Conservation (phyloP, 2,888 invertebrate genomes). For the Venusia cambrica region DNA sequence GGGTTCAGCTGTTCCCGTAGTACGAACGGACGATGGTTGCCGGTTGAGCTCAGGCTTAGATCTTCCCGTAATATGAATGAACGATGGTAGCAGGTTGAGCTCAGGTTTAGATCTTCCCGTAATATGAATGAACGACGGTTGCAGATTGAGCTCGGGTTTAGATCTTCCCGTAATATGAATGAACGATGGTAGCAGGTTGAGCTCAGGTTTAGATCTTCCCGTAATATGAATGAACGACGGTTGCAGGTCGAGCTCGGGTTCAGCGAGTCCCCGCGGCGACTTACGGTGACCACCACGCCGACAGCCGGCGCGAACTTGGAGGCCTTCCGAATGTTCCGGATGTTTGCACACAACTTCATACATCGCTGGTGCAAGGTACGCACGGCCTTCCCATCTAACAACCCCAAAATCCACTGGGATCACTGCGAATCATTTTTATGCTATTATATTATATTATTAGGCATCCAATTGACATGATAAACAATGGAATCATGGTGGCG, state of each 20-base stretch:
- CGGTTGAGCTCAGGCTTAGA: slow-evolving; percentile 16
- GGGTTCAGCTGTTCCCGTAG: slow-evolving; percentile 11
- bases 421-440: too few relatives aligned
- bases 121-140: background rate
- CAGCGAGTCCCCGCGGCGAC: slow-evolving; percentile 8
- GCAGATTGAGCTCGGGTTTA: slow-evolving; percentile 17
- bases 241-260: slow-evolving; percentile 16
- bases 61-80: too few relatives aligned
- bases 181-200: slow-evolving; percentile 10
- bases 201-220: slow-evolving; percentile 10
- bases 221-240: too few relatives aligned
- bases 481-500: too few relatives aligned
- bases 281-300: slow-evolving; percentile 3
- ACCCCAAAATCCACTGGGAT: too few relatives aligned
- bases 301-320: slow-evolving; percentile 9
- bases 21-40: slow-evolving; percentile 1
- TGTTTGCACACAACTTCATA: slow-evolving; percentile 43
- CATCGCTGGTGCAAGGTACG: slow-evolving; percentile 14
- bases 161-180: too few relatives aligned
- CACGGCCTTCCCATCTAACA: too few relatives aligned
- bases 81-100: slow-evolving; percentile 10
- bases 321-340: slow-evolving; percentile 40
- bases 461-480: too few relatives aligned
- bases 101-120: slow-evolving; percentile 11
- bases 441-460: too few relatives aligned